Percentiles rank a stretch among this genome's conserved stretches.
Evolutionary conservation across 2,797 vertebrate genomes (phyloP).

Genomic region (Platyrinchus mystaceus): DNA sequence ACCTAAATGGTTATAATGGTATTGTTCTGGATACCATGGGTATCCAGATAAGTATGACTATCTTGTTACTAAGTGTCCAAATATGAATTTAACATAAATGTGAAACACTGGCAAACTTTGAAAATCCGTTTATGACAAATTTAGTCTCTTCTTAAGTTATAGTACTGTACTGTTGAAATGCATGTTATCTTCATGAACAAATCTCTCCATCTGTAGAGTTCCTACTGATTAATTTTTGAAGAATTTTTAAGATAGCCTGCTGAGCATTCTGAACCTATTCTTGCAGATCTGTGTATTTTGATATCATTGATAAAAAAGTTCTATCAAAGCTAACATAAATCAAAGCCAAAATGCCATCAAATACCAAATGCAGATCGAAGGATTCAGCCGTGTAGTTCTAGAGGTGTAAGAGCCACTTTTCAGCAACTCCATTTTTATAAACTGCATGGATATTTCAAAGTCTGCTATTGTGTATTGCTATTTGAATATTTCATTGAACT

Average conservation of each 20-base stretch:
- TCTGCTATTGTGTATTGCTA: background rate
- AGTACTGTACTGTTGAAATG: background rate
- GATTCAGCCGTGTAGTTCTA: background rate
- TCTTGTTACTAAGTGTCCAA: background rate
- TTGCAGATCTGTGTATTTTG: background rate
- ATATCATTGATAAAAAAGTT: background rate
- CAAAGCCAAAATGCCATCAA: background rate
- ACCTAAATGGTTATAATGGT: background rate
- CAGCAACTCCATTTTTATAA: background rate
- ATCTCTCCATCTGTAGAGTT: background rate
- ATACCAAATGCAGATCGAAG: background rate
- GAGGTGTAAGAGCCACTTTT: background rate
- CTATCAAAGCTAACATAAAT: background rate
- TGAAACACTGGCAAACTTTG: background rate
- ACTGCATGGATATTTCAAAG: background rate
- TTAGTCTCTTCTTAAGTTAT: background rate
- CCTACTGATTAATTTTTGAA: background rate
- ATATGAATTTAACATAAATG: background rate
- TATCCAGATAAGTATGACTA: background rate
- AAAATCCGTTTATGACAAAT: background rate
- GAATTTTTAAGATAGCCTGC: background rate
- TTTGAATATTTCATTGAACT: background rate
- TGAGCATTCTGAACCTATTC: background rate
- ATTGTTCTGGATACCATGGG: background rate
- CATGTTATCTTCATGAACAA: background rate